phyloP scores from a whole-genome alignment of 2,888 invertebrate genomes.

The Tanypteryx hageni region DNA sequence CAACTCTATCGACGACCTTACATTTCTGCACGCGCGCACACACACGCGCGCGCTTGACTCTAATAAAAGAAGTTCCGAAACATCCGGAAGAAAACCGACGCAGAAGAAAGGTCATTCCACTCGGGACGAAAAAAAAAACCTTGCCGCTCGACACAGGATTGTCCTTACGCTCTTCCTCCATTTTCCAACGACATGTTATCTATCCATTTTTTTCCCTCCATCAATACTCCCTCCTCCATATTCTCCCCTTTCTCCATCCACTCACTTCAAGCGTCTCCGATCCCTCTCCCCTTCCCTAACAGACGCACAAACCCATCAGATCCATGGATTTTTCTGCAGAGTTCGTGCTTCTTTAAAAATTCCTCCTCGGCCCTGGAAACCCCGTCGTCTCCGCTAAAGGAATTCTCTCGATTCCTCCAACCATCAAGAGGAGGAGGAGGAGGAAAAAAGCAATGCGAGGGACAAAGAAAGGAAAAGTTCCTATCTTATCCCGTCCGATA shows the following conservation, averaged over 20 bases:
- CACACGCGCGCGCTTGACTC: too few species aligned
- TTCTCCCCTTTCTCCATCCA: background rate
- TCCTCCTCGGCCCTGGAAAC: background rate
- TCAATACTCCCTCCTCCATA: background rate
- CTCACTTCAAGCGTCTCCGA: background rate
- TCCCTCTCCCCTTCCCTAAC: background rate
- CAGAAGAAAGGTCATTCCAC: constrained; percentile 14
- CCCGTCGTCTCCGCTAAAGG: background rate
- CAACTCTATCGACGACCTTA: too few species aligned
- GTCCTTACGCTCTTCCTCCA: background rate
- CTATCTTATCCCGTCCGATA: background rate
- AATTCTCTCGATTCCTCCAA: background rate
- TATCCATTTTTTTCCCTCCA: constrained; percentile 5
- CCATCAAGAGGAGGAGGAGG: background rate
- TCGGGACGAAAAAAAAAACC: background rate
- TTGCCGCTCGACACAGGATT: background rate
- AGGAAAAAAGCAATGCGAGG: background rate
- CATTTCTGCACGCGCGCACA: too few species aligned
- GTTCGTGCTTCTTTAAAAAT: background rate
- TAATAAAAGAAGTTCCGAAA: background rate
- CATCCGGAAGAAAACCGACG: background rate
- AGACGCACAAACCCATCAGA: background rate
- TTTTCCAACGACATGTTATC: constrained; percentile 11
- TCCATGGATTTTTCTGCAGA: constrained; percentile 26
- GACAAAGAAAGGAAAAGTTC: constrained; percentile 8